A percentile compares a stretch with the other conserved stretches of the same genome.
These are phyloP conservation scores for Adineta ricciae DNA, from an alignment of 2,888 invertebrate genomes.

Conservation along the genomic window DNA sequence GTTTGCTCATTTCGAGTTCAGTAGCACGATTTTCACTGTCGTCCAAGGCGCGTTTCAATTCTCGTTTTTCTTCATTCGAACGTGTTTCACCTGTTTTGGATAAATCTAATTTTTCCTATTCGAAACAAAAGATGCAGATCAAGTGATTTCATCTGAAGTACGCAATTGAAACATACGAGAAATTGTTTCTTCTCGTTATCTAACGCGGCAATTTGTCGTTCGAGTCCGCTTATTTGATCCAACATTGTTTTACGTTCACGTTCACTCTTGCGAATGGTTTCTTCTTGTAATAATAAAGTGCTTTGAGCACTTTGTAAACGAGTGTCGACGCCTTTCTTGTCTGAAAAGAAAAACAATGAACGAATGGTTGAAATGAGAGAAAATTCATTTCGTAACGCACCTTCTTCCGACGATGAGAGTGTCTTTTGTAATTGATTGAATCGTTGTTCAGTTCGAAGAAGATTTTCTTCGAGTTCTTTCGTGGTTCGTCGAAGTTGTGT, in stretches of 20 bases:
- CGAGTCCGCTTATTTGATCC: conserved; percentile 46
- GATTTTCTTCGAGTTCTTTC: conserved; percentile 66
- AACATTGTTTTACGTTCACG: conserved; percentile 47
- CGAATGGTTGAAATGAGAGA: too few species aligned
- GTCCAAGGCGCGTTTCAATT: conserved; percentile 67
- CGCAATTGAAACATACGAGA: too few species aligned
- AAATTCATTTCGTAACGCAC: too few species aligned
- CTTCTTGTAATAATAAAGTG: conserved; percentile 55
- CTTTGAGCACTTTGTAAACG: conserved; percentile 49
- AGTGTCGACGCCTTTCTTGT: conserved; percentile 50
- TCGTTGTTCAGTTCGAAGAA: conserved; percentile 63
- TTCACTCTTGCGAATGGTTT: conserved; percentile 51
- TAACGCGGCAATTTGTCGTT: conserved; percentile 42
- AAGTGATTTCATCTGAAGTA: too few species aligned
- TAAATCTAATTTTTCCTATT: conserved; percentile 43
- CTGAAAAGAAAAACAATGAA: too few species aligned
- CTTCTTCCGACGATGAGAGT: conserved; percentile 40
- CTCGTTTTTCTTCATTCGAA: conserved; percentile 69
- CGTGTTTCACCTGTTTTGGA: conserved; percentile 63
- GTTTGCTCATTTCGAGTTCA: conserved; percentile 72
- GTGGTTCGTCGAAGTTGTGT: conserved; percentile 45
- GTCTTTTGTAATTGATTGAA: conserved; percentile 46
- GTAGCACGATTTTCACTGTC: conserved; percentile 70
- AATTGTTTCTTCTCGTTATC: conserved; percentile 48
- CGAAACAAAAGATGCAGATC: too few species aligned